Conservation (phyloP, 1,140 invertebrate genomes). For the Drosophila bipectinata region DNA sequence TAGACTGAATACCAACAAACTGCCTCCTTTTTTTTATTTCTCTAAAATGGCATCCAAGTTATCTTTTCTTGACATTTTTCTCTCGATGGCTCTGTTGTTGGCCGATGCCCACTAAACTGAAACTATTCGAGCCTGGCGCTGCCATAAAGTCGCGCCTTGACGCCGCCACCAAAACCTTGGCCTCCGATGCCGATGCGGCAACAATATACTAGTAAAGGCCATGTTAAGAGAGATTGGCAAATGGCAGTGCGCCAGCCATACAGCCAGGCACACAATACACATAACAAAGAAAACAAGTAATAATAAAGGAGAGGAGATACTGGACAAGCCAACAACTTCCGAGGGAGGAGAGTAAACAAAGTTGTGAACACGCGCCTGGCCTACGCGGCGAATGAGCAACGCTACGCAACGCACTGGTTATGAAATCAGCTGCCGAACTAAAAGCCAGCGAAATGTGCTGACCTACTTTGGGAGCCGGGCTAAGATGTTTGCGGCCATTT, state of each 20-base stretch:
- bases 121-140: conserved; percentile 68
- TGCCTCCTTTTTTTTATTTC: conserved; percentile 29
- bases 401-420: conserved; percentile 10
- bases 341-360: conserved; percentile 22
- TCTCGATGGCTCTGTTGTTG: conserved; percentile 29
- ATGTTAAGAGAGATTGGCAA: conserved; percentile 46
- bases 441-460: conserved; percentile 5
- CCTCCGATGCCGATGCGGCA: conserved; percentile 54
- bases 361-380: conserved; percentile 28
- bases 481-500: conserved; percentile 33
- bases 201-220: conserved; percentile 47
- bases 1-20: conserved; percentile 20
- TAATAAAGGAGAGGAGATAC: conserved; percentile 13
- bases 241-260: conserved; percentile 63
- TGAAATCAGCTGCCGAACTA: conserved; percentile 21
- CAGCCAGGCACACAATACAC: conserved; percentile 14
- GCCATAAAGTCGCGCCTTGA: conserved; percentile 73
- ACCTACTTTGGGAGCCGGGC: conserved; percentile 34
- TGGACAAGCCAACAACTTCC: conserved; percentile 41
- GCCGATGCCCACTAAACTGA: conserved; percentile 42
- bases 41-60: conserved; percentile 31
- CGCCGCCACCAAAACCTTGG: conserved; percentile 73
- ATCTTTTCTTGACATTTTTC: conserved; percentile 21
- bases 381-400: conserved; percentile 5
- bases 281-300: conserved; percentile 1